Conservation (phyloP, 30 jellyfish, hydroid and myxozoan species). For the Aurelia aurita region DNA sequence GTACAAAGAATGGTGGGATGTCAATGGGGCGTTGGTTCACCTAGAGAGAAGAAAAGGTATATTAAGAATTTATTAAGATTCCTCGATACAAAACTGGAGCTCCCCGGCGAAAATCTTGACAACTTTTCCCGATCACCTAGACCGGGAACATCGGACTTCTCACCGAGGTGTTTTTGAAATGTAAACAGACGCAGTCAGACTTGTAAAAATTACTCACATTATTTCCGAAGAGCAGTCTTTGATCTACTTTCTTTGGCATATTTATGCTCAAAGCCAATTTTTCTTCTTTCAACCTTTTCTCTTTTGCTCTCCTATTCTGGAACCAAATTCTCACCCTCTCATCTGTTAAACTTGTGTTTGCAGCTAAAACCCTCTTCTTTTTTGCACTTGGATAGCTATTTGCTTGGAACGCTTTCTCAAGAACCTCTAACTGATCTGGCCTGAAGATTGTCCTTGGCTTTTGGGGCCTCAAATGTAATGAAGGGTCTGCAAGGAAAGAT, state of each 20-base stretch:
- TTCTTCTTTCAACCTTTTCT: slow-evolving; percentile 87
- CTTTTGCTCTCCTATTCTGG: slow-evolving; percentile 95
- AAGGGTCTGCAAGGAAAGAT: slow-evolving; percentile 51
- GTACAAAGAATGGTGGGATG: slow-evolving; percentile 46
- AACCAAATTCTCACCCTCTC: slow-evolving; percentile 96
- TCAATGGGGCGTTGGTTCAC: slow-evolving; percentile 7
- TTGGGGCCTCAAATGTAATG: slow-evolving; percentile 77
- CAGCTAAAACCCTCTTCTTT: slow-evolving; percentile 65
- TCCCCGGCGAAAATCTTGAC: too few species aligned
- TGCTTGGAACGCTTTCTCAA: slow-evolving; percentile 76
- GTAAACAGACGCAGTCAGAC: too few species aligned
- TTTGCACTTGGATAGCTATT: slow-evolving; percentile 72
- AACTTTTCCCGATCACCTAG: too few species aligned
- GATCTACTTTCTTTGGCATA: too few species aligned
- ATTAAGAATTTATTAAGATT: too few species aligned
- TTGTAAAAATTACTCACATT: too few species aligned
- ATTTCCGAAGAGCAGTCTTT: too few species aligned
- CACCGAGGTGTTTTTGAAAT: too few species aligned
- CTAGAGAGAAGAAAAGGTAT: neutral
- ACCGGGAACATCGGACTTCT: too few species aligned
- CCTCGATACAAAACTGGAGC: too few species aligned
- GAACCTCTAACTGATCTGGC: slow-evolving; percentile 58
- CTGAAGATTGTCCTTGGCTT: slow-evolving; percentile 91
- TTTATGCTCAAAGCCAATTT: slow-evolving; percentile 72
- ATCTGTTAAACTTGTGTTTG: slow-evolving; percentile 50